phyloP scores from a whole-genome alignment of 2,888 invertebrate genomes.

The Tortricodes alternella region DNA sequence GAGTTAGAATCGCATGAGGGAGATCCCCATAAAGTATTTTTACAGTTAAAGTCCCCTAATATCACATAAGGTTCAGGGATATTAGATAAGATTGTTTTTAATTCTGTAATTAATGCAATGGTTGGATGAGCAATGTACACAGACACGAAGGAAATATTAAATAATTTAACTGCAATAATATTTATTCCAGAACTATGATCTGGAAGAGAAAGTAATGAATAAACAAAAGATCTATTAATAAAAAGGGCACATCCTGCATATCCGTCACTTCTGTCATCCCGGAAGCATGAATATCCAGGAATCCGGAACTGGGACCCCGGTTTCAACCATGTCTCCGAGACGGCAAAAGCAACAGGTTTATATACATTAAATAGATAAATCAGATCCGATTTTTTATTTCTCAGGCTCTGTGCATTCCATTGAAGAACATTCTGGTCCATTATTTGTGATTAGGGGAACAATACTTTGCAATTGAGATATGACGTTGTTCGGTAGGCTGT shows the following conservation, averaged over 20 bases:
- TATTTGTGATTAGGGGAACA: neutral
- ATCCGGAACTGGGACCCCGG: neutral
- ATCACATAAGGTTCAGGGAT: neutral
- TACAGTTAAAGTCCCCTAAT: constrained; percentile 7
- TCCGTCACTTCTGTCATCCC: neutral
- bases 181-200: neutral
- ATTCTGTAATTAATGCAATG: neutral
- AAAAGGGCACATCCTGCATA: neutral
- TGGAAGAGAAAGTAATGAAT: neutral
- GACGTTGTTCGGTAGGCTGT: constrained; percentile 2
- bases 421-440: constrained; percentile 1
- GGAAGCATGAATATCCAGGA: neutral
- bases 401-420: neutral
- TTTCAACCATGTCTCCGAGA: constrained; percentile 19
- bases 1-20: neutral
- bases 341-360: neutral
- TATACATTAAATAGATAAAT: neutral
- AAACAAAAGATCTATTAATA: neutral
- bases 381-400: constrained; percentile 17
- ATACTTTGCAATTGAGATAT: neutral
- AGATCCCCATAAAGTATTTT: neutral
- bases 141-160: constrained; percentile 7
- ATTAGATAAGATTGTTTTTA: neutral
- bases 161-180: neutral
- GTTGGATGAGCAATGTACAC: constrained; percentile 7